Conservation (phyloP, 53 echinoderm and acorn worm genomes). For the Henricia sp. region DNA sequence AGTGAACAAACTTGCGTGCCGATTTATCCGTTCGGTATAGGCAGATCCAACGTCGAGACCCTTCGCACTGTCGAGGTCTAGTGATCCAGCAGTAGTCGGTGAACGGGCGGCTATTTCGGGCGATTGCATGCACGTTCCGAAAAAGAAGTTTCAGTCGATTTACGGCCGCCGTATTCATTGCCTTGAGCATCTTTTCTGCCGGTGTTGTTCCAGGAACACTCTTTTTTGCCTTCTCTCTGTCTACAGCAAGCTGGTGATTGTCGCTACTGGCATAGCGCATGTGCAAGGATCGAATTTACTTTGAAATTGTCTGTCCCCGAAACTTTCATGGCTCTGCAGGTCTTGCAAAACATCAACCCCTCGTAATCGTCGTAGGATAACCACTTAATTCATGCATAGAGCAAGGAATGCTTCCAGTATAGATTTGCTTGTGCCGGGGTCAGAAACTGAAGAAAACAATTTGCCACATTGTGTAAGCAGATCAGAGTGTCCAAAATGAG, state of each 20-base stretch:
- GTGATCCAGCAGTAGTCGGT: constrained; percentile 61
- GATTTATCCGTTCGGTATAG: constrained; percentile 32
- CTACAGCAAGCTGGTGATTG: constrained; percentile 40
- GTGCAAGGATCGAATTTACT: constrained; percentile 27
- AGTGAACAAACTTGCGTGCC: constrained; percentile 17
- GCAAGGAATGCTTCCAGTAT: background rate
- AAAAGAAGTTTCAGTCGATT: constrained; percentile 47
- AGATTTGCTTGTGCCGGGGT: background rate
- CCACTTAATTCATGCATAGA: constrained; percentile 8
- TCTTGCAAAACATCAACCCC: constrained; percentile 47
- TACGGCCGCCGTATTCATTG: constrained; percentile 33
- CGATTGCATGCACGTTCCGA: constrained; percentile 64
- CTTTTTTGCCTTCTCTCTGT: constrained; percentile 6
- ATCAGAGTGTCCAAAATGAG: too few relatives aligned
- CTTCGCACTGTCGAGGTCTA: constrained; percentile 2
- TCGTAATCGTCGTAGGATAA: constrained; percentile 8
- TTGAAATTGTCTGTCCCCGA: constrained; percentile 41
- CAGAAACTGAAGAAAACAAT: constrained; percentile 5
- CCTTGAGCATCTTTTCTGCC: constrained; percentile 46
- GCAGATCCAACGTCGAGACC: constrained; percentile 13
- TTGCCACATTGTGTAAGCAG: too few relatives aligned
- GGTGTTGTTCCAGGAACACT: constrained; percentile 25
- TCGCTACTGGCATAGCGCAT: constrained; percentile 29
- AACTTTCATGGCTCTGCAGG: background rate
- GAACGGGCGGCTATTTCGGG: constrained; percentile 60